phyloP scores from a whole-genome alignment of 1,140 invertebrate genomes.

The Zaprionus vittiger region DNA sequence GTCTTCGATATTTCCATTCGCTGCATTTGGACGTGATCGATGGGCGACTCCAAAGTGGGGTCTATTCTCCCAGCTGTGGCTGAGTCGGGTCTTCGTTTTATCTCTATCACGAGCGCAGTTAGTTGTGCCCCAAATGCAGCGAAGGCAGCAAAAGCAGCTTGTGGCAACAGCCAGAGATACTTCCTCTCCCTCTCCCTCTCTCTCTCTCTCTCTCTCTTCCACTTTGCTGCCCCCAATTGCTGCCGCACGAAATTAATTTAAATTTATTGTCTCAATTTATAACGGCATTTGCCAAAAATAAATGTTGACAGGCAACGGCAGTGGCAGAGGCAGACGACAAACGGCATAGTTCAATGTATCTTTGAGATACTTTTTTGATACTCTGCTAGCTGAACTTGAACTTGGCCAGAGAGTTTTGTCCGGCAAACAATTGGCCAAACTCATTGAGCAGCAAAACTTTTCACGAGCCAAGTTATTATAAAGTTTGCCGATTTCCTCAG shows the following conservation, averaged over 20 bases:
- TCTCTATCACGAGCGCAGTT: slow-evolving; percentile 5
- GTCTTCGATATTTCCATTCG: slow-evolving; percentile 5
- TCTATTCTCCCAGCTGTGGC: neutral
- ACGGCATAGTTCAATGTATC: slow-evolving; percentile 56
- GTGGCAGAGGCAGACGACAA: neutral
- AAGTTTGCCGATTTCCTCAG: slow-evolving; percentile 50
- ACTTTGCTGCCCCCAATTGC: slow-evolving; percentile 17
- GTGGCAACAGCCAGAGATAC: neutral
- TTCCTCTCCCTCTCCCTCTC: neutral
- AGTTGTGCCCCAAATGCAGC: neutral
- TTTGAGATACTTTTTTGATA: slow-evolving; percentile 49
- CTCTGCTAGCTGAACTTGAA: slow-evolving; percentile 68
- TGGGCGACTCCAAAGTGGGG: neutral
- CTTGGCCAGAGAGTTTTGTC: slow-evolving; percentile 51
- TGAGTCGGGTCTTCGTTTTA: neutral
- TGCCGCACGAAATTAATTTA: slow-evolving; percentile 66
- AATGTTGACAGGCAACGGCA: slow-evolving; percentile 56
- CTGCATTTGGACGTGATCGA: neutral
- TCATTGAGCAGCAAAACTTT: slow-evolving; percentile 58
- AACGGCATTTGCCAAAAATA: slow-evolving; percentile 74
- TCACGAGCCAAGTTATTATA: slow-evolving; percentile 62
- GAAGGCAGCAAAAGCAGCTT: neutral
- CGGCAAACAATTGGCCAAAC: slow-evolving; percentile 63
- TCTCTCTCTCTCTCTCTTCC: neutral
- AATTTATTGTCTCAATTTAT: slow-evolving; percentile 81